phyloP scores from a whole-genome alignment of 2,113 vertebrate genomes.

The Cathartes aura region DNA sequence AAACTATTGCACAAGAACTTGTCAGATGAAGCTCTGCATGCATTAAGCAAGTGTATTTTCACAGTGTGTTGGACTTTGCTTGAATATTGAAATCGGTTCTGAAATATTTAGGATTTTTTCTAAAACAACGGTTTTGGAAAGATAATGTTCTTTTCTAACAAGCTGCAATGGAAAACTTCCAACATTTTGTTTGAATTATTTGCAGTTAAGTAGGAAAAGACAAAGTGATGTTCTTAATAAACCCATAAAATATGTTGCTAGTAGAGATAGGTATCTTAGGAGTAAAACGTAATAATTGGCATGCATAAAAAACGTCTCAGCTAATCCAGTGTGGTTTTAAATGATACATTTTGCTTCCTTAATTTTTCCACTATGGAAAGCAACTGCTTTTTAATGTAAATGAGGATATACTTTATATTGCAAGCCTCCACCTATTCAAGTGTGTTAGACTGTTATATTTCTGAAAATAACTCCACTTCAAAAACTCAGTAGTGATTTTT shows the following conservation, averaged over 20 bases:
- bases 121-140: background rate
- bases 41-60: background rate
- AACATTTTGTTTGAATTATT: slow-evolving; percentile 22
- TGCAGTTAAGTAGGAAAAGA: slow-evolving; percentile 2
- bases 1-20: background rate
- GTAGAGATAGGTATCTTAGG: background rate
- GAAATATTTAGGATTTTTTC: slow-evolving; percentile 8
- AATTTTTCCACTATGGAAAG: background rate
- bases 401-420: background rate
- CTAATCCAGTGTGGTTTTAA: background rate
- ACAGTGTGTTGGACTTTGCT: background rate
- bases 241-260: background rate
- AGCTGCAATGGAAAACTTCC: background rate
- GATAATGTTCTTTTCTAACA: background rate
- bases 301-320: background rate
- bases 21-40: background rate
- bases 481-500: background rate
- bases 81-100: background rate
- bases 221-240: background rate
- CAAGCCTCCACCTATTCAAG: background rate
- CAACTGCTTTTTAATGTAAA: background rate
- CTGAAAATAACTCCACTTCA: background rate
- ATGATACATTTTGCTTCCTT: background rate
- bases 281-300: background rate
- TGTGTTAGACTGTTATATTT: background rate